Percentiles rank a stretch among this genome's conserved stretches.
Evolutionary conservation across 2,888 invertebrate species (phyloP).

Genomic region (Myopa tessellatipennis): DNA sequence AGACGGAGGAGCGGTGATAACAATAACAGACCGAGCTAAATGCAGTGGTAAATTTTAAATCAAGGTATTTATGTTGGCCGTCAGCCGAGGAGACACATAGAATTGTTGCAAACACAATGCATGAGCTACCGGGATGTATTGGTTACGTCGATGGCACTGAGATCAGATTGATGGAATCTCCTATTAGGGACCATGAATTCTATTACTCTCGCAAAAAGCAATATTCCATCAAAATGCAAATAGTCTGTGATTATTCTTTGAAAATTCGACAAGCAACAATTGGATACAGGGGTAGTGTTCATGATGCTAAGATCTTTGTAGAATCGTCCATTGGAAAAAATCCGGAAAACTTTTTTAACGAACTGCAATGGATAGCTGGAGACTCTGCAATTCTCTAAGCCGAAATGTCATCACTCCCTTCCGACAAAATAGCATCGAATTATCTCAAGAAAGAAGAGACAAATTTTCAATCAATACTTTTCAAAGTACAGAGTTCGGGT

Average conservation of each 20-base stretch:
- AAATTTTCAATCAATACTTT: too few species aligned
- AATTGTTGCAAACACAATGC: conserved; percentile 23
- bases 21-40: too few species aligned
- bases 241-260: background rate
- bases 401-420: too few species aligned
- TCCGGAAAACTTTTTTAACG: too few species aligned
- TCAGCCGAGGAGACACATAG: conserved; percentile 12
- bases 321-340: background rate
- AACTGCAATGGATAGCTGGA: too few species aligned
- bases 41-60: conserved; percentile 23
- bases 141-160: conserved; percentile 44
- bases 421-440: too few species aligned
- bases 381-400: too few species aligned
- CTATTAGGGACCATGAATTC: background rate
- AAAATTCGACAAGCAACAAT: conserved; percentile 9
- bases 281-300: conserved; percentile 15
- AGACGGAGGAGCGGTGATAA: too few species aligned
- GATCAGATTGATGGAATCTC: conserved; percentile 33
- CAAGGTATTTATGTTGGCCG: conserved; percentile 36
- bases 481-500: too few species aligned
- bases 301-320: conserved; percentile 11
- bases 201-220: conserved; percentile 9
- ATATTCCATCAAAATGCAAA: background rate
- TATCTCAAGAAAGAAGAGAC: too few species aligned
- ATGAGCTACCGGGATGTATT: conserved; percentile 43